A percentile compares a stretch with the other conserved stretches of the same genome.
Evolutionary conservation across 2,888 invertebrate genomes (phyloP).

Genomic region (Linnaemya tessellans): DNA sequence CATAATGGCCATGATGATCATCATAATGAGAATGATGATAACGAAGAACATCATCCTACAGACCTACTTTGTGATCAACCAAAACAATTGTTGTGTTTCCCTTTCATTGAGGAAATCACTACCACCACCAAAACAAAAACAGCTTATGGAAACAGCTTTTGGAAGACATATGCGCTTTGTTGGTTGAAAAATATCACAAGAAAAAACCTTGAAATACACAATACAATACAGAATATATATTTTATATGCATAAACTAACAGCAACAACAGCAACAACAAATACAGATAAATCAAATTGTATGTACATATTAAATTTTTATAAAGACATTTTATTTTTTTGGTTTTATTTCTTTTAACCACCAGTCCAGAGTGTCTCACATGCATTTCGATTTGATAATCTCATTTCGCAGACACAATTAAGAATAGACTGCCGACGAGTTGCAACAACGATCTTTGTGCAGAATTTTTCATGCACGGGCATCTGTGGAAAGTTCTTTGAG

Average conservation of each 20-base stretch:
- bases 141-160: constrained; percentile 28
- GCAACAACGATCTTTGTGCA: too few species aligned
- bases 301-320: neutral
- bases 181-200: constrained; percentile 39
- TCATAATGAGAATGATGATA: constrained; percentile 55
- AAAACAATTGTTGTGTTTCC: constrained; percentile 76
- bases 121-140: constrained; percentile 42
- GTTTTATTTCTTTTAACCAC: neutral
- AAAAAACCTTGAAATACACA: constrained; percentile 63
- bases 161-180: constrained; percentile 63
- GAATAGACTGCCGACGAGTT: neutral
- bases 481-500: too few species aligned
- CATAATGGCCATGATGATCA: constrained; percentile 8
- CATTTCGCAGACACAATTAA: neutral
- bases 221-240: constrained; percentile 27
- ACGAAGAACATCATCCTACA: constrained; percentile 70
- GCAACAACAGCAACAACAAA: constrained; percentile 35
- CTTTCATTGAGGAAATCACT: constrained; percentile 77
- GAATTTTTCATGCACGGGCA: too few species aligned
- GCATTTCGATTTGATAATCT: neutral
- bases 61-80: constrained; percentile 68
- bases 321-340: constrained; percentile 11
- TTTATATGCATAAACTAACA: constrained; percentile 49
- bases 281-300: constrained; percentile 61
- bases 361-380: neutral